Base-by-base conservation (phyloP, 1,140 invertebrate species). In the Aporrectodea caliginosa region DNA sequence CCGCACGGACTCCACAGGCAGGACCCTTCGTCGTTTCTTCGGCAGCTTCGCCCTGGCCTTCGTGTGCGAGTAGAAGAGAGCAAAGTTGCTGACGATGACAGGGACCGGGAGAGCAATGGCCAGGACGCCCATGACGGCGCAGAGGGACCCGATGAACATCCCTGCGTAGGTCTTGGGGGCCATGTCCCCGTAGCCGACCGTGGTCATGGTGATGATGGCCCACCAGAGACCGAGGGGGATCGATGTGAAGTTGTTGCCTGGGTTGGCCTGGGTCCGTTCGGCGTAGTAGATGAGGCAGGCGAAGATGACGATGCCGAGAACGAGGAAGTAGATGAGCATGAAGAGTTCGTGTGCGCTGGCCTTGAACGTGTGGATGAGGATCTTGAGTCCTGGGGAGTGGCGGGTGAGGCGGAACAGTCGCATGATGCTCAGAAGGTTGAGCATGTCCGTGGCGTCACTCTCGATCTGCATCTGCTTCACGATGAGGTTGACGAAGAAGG, bases 221-320 rank as follows among this genome's bases (percentile, higher is more conserved):
- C 89, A 90, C 89, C 90, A 90, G 2, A 90, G 83, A 30, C 90
- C 90, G 35, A 87, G 86, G 30, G 89, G 89, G 78, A 98, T 98
- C 90, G 95, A 97, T 92, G 97, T 96, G 93, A 99, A 99, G 92
- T 95, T 93, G 88, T 97, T 96, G 72, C 96, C 94, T 86, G 96
- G 97, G 91, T 98, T 97, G 90, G 87, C 84, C 90, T 96, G 95
- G 89, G 97, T 94, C 87, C 95, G 92, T 91, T 99, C 97, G 84
- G 97, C 97, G 92, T 99, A 99, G 93, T 97, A 99, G 86, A 99
- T 96, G 87, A 97, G 93, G 87, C 94, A 95, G 89, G 97, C 98
- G 92, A 99, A 99, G 90, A 99, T 94, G 89, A 98, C 96, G 91
- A 99, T 97, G 1, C 14, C 30, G 30, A 78, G 16, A 27, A 78